Percentiles rank a stretch among this genome's conserved stretches.
Conservation (phyloP, 2,888 invertebrate species). For the Chydorus sphaericus region DNA sequence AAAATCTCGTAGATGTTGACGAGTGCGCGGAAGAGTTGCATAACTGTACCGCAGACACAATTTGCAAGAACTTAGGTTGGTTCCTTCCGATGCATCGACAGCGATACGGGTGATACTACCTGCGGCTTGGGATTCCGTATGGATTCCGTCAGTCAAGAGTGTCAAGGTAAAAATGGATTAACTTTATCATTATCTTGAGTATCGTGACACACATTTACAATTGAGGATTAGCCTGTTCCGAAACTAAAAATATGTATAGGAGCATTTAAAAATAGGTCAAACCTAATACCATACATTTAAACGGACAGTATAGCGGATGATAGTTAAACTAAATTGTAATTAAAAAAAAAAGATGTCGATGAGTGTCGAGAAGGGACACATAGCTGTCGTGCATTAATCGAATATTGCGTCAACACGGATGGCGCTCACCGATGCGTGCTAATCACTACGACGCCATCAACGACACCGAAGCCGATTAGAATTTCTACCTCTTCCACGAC, state of each 20-base stretch:
- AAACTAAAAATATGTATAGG: too few species aligned
- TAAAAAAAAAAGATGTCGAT: slow-evolving; percentile 13
- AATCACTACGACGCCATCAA: background rate
- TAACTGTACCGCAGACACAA: slow-evolving; percentile 23
- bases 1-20: slow-evolving; percentile 26
- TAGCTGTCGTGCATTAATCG: slow-evolving; percentile 11
- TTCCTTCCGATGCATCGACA: slow-evolving; percentile 24
- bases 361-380: slow-evolving; percentile 10
- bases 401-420: slow-evolving; percentile 26
- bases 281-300: too few species aligned
- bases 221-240: background rate
- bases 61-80: slow-evolving; percentile 29
- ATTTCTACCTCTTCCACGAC: background rate
- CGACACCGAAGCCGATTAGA: background rate
- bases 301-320: too few species aligned
- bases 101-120: slow-evolving; percentile 9
- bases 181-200: background rate
- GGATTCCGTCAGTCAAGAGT: background rate
- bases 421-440: slow-evolving; percentile 17
- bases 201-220: background rate
- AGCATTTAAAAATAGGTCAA: background rate
- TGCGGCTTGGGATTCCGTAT: slow-evolving; percentile 20
- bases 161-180: slow-evolving; percentile 15
- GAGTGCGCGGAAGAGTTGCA: slow-evolving; percentile 28
- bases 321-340: too few species aligned